phyloP scores from a whole-genome alignment of 2,797 vertebrate species.

The Miichthys miiuy region DNA sequence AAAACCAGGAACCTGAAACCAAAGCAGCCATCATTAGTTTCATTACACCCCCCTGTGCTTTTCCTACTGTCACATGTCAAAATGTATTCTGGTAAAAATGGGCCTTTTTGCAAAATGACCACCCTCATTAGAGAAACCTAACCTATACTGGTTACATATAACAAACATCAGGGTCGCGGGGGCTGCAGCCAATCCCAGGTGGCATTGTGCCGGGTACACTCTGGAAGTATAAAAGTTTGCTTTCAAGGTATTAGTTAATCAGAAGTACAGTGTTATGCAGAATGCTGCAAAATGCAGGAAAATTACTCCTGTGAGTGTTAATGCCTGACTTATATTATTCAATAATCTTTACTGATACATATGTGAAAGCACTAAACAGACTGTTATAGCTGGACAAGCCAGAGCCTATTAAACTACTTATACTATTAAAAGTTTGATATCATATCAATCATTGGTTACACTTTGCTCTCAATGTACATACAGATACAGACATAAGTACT shows the following conservation, averaged over 20 bases:
- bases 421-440: background rate
- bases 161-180: background rate
- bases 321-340: no score
- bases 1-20: background rate
- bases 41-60: background rate
- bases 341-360: background rate
- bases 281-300: background rate
- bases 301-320: background rate
- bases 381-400: background rate
- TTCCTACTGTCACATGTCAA: background rate
- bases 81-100: background rate
- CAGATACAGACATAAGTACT: no score
- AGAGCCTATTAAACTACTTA: background rate
- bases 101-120: background rate
- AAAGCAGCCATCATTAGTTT: background rate
- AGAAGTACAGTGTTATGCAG: no score
- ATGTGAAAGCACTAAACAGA: background rate
- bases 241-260: no score
- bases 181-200: no score
- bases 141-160: background rate
- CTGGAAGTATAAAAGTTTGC: no score
- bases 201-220: no score
- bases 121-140: background rate
- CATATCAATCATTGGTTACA: no score
- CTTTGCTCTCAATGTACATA: no score